Evolutionary conservation across 2,113 vertebrate genomes (phyloP).

Genomic region (Plestiodon gilberti): DNA sequence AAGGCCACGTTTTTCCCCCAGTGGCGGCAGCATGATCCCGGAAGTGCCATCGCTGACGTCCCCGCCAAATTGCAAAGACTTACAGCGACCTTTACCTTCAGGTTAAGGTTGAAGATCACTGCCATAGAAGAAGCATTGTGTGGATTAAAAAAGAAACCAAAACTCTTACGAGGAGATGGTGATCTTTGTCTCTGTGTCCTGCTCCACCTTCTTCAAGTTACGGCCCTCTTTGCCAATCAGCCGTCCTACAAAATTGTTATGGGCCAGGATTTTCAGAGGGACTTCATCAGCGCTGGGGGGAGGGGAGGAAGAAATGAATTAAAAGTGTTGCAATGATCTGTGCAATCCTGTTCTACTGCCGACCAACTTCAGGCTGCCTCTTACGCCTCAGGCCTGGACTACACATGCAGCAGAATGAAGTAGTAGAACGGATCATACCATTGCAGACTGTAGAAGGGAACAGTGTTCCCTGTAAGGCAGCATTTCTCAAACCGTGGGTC

Average conservation of each 20-base stretch:
- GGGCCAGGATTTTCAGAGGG: slow-evolving; percentile 93
- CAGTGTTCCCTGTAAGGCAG: too few species aligned
- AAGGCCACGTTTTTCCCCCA: too few species aligned
- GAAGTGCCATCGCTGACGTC: too few species aligned
- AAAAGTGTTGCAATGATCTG: not conserved
- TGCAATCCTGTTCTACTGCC: not conserved
- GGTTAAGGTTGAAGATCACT: too few species aligned
- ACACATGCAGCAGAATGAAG: too few species aligned
- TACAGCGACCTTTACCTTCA: too few species aligned
- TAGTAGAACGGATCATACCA: not conserved
- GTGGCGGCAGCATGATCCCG: too few species aligned
- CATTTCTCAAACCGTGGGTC: too few species aligned
- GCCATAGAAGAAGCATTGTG: not conserved
- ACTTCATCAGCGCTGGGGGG: slow-evolving; percentile 89
- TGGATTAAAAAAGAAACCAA: not conserved
- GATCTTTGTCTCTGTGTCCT: slow-evolving; percentile 96
- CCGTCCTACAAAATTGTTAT: slow-evolving; percentile 96
- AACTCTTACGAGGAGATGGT: slow-evolving; percentile 92
- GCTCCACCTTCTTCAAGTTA: slow-evolving; percentile 95
- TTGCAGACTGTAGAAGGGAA: too few species aligned
- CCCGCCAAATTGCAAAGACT: too few species aligned
- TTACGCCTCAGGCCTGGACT: not conserved
- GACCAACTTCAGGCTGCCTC: not conserved
- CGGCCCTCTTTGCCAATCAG: slow-evolving; percentile 95
- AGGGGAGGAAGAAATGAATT: not conserved